phyloP scores from a whole-genome alignment of 2,888 invertebrate species.

The Mesorhabditis sp. region DNA sequence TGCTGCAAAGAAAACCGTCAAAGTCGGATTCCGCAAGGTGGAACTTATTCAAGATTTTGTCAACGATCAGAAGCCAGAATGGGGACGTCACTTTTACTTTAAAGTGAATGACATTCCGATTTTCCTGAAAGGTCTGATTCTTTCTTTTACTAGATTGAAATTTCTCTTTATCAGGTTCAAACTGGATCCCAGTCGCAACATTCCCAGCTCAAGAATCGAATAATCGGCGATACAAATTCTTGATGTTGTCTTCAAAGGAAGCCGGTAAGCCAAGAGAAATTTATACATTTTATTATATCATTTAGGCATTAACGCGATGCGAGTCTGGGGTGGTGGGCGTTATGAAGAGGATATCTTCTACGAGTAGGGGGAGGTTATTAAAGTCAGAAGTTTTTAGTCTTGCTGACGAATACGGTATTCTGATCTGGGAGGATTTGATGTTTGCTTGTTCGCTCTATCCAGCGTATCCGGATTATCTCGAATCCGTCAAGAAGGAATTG shows the following conservation, averaged over 20 bases:
- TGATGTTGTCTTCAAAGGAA: conserved; percentile 35
- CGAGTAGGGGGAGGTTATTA: conserved; percentile 34
- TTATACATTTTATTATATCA: not conserved
- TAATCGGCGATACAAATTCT: conserved; percentile 23
- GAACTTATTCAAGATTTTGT: conserved; percentile 67
- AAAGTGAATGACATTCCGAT: conserved; percentile 78
- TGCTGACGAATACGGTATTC: conserved; percentile 69
- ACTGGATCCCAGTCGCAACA: conserved; percentile 51
- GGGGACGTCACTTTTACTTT: conserved; percentile 76
- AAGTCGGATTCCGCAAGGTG: conserved; percentile 80
- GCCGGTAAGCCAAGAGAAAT: conserved; percentile 16
- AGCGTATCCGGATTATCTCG: conserved; percentile 70
- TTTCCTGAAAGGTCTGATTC: conserved; percentile 72
- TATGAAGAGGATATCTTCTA: conserved; percentile 90
- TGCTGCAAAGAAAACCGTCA: conserved; percentile 22
- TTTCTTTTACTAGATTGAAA: not conserved
- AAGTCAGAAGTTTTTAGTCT: not conserved
- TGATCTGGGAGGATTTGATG: conserved; percentile 97
- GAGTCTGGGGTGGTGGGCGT: conserved; percentile 96
- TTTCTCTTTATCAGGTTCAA: conserved; percentile 30
- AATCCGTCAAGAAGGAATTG: conserved; percentile 74
- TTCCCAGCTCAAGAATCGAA: conserved; percentile 32
- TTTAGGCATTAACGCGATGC: conserved; percentile 76
- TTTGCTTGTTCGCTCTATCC: conserved; percentile 96
- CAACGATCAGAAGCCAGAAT: conserved; percentile 20